Percentiles rank a stretch among this genome's conserved stretches.
These are phyloP conservation scores for Branchipolynoe longqiensis DNA, from an alignment of 2,888 invertebrate genomes.

Conservation along the genomic window DNA sequence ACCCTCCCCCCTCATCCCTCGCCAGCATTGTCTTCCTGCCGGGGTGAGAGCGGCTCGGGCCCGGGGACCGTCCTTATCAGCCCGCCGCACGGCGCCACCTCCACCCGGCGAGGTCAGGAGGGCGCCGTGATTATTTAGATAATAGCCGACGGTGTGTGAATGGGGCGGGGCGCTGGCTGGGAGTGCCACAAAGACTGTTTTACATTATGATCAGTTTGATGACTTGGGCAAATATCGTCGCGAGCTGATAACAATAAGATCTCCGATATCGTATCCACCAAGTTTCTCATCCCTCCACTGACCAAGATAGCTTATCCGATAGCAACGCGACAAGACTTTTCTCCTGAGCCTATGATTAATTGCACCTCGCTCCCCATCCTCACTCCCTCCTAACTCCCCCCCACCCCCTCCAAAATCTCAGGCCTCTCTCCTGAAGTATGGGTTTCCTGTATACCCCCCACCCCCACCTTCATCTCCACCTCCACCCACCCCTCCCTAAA, in stretches of 20 bases:
- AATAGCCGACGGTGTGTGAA: conserved; percentile 34
- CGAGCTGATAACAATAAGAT: conserved; percentile 46
- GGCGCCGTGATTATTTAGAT: conserved; percentile 29
- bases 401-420: no score
- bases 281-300: conserved; percentile 9
- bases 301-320: conserved; percentile 29
- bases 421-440: conserved; percentile 3
- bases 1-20: no score
- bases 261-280: conserved; percentile 20
- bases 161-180: background rate
- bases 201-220: conserved; percentile 56
- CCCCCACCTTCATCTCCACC: background rate
- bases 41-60: conserved; percentile 20
- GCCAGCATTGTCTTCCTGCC: no score
- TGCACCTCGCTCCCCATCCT: no score
- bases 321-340: conserved; percentile 43
- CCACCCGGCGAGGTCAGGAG: conserved; percentile 23
- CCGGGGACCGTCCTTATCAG: background rate
- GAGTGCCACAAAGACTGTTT: conserved; percentile 30
- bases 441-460: conserved; percentile 17
- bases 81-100: background rate
- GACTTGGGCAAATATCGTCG: conserved; percentile 38
- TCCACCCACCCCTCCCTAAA: background rate
- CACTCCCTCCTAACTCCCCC: no score
- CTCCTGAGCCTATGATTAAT: conserved; percentile 44